These are phyloP conservation scores for Patiria pectinifera DNA, from an alignment of 53 echinoderm and acorn worm species.

Conservation along the genomic window DNA sequence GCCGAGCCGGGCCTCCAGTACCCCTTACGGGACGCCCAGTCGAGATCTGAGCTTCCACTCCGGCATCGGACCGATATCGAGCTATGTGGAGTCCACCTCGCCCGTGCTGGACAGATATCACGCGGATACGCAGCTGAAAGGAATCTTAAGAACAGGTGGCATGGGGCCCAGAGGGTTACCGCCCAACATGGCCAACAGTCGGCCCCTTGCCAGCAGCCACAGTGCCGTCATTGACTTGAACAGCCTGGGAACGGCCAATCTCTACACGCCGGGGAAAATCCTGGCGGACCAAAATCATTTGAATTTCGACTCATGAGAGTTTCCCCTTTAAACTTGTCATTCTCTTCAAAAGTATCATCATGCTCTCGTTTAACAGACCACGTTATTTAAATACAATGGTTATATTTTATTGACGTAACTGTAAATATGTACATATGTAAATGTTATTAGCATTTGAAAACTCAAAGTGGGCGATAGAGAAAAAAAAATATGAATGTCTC, in stretches of 20 bases:
- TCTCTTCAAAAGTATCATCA: neutral
- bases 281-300: conserved; percentile 39
- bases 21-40: conserved; percentile 83
- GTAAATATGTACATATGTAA: neutral
- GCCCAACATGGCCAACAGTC: conserved; percentile 43
- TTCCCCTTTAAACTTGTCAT: neutral
- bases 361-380: neutral
- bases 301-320: conserved; percentile 19
- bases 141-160: conserved; percentile 26
- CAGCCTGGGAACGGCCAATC: conserved; percentile 70
- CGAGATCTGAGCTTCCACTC: conserved; percentile 84
- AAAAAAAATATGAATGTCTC: neutral
- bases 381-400: neutral
- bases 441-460: neutral
- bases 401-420: neutral
- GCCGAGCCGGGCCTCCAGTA: conserved; percentile 86
- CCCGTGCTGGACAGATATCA: neutral
- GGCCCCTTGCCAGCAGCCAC: conserved; percentile 14
- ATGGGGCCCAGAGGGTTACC: conserved; percentile 24
- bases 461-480: neutral
- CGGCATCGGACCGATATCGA: conserved; percentile 69
- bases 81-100: neutral
- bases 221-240: conserved; percentile 80
- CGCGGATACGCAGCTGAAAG: conserved; percentile 42
- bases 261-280: conserved; percentile 56